A percentile compares a stretch with the other conserved stretches of the same genome.
Conservation (phyloP, 1,140 invertebrate species). For the Trachymyrmex septentrionalis region DNA sequence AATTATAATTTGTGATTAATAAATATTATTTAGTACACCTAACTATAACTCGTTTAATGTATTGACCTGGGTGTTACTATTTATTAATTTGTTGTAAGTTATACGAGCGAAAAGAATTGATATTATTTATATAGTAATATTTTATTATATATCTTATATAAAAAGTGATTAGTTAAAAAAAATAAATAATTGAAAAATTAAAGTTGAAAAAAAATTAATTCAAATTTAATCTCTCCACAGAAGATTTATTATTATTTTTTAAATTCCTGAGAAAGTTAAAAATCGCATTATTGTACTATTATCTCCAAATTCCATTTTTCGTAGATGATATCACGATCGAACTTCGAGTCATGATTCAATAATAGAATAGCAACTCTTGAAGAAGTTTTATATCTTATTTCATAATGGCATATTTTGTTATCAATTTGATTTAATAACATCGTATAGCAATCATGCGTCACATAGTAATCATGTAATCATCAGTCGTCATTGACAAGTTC, state of each 20-base stretch:
- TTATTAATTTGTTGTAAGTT: too few relatives aligned
- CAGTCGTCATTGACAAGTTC: background rate
- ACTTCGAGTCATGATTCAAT: background rate
- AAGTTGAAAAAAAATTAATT: background rate
- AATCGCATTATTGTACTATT: background rate
- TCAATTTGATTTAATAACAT: background rate
- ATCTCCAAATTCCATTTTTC: background rate
- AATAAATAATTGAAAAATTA: conserved; percentile 3
- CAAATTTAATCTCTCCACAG: background rate
- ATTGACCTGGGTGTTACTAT: too few relatives aligned
- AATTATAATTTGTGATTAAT: too few relatives aligned
- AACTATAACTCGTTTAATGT: too few relatives aligned
- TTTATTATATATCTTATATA: background rate
- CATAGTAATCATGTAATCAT: background rate
- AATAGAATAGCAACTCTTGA: background rate
- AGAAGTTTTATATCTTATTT: background rate
- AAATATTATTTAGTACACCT: too few relatives aligned
- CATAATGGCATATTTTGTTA: background rate
- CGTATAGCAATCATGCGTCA: background rate
- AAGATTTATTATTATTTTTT: background rate
- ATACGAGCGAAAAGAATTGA: too few relatives aligned
- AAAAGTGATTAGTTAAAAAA: background rate
- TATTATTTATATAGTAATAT: too few relatives aligned
- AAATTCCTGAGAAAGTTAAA: background rate
- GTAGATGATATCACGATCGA: background rate